phyloP scores from a whole-genome alignment of 2,888 invertebrate species.

The Candidula unifasciata region DNA sequence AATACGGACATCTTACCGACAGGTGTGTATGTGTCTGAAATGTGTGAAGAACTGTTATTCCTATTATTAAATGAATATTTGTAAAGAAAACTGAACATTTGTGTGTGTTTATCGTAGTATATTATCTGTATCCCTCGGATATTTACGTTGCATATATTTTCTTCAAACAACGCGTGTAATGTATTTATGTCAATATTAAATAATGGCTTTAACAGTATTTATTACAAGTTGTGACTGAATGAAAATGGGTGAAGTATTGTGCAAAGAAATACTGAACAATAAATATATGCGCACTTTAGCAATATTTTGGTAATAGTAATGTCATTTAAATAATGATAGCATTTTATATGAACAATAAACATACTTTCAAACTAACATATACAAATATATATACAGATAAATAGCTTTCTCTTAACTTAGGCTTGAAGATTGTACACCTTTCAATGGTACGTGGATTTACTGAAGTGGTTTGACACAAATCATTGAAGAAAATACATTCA shows the following conservation, averaged over 20 bases:
- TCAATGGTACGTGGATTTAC: constrained; percentile 18
- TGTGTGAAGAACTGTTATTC: no score
- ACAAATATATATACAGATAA: constrained; percentile 33
- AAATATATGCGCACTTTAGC: constrained; percentile 14
- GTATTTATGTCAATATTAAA: background rate
- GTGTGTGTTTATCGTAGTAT: background rate
- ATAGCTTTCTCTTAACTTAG: constrained; percentile 27
- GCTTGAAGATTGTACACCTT: background rate
- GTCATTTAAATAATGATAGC: background rate
- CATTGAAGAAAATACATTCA: constrained; percentile 42
- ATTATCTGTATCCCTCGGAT: background rate
- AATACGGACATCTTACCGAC: background rate
- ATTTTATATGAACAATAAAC: background rate
- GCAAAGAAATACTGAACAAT: background rate
- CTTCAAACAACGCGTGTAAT: background rate
- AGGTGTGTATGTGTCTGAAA: no score
- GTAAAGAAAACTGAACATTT: background rate
- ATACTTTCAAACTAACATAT: background rate
- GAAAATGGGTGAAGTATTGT: background rate
- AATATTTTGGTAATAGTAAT: background rate
- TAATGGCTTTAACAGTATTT: background rate
- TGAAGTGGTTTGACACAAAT: constrained; percentile 10
- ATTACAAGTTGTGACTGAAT: background rate
- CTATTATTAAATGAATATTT: no score
- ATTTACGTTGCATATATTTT: constrained; percentile 5